phyloP scores from a whole-genome alignment of 2,888 invertebrate genomes.

The Teleiodes luculella region DNA sequence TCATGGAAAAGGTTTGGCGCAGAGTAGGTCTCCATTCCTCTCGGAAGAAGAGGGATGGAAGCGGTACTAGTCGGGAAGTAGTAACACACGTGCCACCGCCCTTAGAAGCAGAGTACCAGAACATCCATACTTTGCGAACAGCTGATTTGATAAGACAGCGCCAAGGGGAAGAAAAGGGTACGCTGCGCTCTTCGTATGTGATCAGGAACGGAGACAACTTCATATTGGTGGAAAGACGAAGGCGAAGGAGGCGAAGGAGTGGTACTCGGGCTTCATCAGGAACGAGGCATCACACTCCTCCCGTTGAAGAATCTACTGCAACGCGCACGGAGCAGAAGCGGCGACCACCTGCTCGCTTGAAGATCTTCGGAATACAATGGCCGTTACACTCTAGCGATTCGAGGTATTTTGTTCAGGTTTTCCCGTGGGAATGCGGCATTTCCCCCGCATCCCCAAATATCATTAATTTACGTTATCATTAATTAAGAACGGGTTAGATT shows the following conservation, averaged over 20 bases:
- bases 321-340: constrained; percentile 67
- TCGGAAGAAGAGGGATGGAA: constrained; percentile 78
- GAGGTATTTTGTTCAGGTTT: constrained; percentile 56
- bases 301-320: constrained; percentile 53
- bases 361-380: constrained; percentile 76
- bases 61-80: constrained; percentile 65
- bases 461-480: no score
- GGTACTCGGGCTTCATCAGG: constrained; percentile 72
- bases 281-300: constrained; percentile 67
- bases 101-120: constrained; percentile 72
- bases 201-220: constrained; percentile 75
- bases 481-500: no score
- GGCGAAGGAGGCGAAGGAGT: constrained; percentile 66
- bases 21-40: constrained; percentile 78
- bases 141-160: constrained; percentile 74
- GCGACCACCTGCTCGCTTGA: constrained; percentile 68
- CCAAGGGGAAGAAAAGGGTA: constrained; percentile 73
- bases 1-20: constrained; percentile 79
- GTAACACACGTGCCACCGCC: constrained; percentile 60
- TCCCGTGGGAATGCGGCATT: no score
- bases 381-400: constrained; percentile 74
- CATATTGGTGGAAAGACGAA: constrained; percentile 69
- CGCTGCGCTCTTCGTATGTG: constrained; percentile 71
- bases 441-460: no score
- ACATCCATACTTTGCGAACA: constrained; percentile 72